These are phyloP conservation scores for Tenrec ecaudatus DNA, from an alignment of 2,113 vertebrate genomes.

Conservation along the genomic window DNA sequence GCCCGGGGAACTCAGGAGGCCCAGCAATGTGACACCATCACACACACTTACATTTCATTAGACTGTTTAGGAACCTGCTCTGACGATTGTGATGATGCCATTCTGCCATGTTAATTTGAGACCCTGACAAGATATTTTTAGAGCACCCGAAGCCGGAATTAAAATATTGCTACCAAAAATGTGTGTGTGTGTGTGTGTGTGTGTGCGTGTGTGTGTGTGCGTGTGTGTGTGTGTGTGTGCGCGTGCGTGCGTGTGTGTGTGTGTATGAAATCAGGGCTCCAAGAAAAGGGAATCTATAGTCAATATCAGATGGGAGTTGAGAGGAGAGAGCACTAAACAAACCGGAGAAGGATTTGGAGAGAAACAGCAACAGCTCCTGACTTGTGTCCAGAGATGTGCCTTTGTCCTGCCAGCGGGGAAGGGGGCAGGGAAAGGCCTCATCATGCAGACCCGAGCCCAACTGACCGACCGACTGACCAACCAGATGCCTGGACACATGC, in stretches of 20 bases:
- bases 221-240: background rate
- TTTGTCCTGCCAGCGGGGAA: rapidly evolving
- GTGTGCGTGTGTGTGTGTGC: too few species aligned
- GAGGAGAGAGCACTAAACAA: background rate
- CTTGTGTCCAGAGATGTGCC: background rate
- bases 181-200: too few species aligned
- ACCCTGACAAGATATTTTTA: slow-evolving; percentile 70
- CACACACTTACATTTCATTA: slow-evolving; percentile 48
- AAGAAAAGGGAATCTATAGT: slow-evolving; percentile 55
- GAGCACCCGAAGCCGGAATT: slow-evolving; percentile 47
- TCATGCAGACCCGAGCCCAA: too few species aligned
- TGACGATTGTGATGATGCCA: slow-evolving; percentile 44
- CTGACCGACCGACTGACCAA: background rate
- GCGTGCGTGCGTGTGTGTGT: too few species aligned
- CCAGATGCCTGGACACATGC: too few species aligned
- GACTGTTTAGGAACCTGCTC: slow-evolving; percentile 39
- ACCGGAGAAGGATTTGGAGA: slow-evolving; percentile 41
- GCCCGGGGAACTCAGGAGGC: slow-evolving; percentile 45
- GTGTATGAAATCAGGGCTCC: slow-evolving; percentile 48
- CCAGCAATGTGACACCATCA: background rate
- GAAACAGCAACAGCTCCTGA: background rate
- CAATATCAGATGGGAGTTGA: slow-evolving; percentile 18
- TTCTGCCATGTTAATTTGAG: slow-evolving; percentile 67
- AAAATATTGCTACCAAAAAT: slow-evolving; percentile 58
- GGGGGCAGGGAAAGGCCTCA: background rate